Conservation (phyloP, 2,888 invertebrate species). For the Acrobasis suavella region DNA sequence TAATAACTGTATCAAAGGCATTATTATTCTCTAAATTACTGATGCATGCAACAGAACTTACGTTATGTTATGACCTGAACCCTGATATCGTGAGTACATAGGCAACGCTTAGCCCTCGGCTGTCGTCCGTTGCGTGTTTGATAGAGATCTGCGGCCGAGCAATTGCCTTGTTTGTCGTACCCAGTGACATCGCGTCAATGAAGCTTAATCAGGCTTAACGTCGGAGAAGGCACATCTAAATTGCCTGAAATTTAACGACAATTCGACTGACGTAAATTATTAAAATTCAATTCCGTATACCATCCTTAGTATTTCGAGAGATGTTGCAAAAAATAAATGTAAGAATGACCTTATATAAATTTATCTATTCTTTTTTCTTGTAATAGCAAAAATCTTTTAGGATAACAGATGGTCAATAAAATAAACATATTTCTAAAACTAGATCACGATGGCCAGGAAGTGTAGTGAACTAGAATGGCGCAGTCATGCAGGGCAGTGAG, state of each 20-base stretch:
- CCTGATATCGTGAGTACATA: slow-evolving; percentile 33
- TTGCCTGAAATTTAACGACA: not conserved
- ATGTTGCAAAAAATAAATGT: too few relatives aligned
- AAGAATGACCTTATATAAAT: too few relatives aligned
- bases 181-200: slow-evolving; percentile 37
- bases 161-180: slow-evolving; percentile 75
- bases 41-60: not conserved
- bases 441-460: too few relatives aligned
- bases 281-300: not conserved
- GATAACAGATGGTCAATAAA: too few relatives aligned
- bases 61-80: slow-evolving; percentile 27
- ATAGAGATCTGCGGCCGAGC: slow-evolving; percentile 66
- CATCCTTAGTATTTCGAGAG: too few relatives aligned
- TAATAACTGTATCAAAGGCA: not conserved
- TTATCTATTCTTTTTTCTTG: too few relatives aligned
- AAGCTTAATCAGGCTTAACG: slow-evolving; percentile 34
- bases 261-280: not conserved
- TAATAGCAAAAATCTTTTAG: too few relatives aligned
- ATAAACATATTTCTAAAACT: too few relatives aligned
- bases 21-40: not conserved
- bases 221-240: slow-evolving; percentile 42
- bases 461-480: too few relatives aligned
- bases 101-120: slow-evolving; percentile 27
- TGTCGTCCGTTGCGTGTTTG: slow-evolving; percentile 55
- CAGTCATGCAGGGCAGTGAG: too few relatives aligned